These are phyloP conservation scores for Ichneumoninae sp. DNA, from an alignment of 2,888 invertebrate genomes.

Conservation along the genomic window DNA sequence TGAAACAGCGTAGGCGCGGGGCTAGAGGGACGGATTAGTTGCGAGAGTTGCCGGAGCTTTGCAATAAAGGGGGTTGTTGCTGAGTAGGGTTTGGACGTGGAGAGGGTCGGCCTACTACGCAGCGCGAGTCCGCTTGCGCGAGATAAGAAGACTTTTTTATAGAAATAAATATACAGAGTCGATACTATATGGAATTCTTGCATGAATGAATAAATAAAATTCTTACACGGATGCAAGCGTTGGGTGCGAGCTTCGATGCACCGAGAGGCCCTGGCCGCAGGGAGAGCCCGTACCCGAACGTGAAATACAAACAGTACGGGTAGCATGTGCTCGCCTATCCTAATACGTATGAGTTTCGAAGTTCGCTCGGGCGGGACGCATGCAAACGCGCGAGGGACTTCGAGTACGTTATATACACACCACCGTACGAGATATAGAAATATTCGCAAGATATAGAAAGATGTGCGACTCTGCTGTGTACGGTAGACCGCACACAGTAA, in stretches of 20 bases:
- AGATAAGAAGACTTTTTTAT: not conserved
- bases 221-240: not conserved
- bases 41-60: constrained; percentile 41
- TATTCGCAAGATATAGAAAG: too few relatives aligned
- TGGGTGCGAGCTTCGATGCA: not conserved
- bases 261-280: not conserved
- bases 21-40: constrained; percentile 28
- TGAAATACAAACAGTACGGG: not conserved
- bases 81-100: constrained; percentile 11
- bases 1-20: constrained; percentile 13
- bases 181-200: not conserved
- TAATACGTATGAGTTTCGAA: constrained; percentile 3
- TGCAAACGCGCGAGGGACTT: not conserved
- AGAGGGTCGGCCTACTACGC: constrained; percentile 25
- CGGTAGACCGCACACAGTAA: not conserved
- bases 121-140: constrained; percentile 21
- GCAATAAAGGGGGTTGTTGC: constrained; percentile 38
- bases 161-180: not conserved
- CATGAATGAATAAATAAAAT: not conserved
- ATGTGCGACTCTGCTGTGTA: not conserved
- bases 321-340: constrained; percentile 8
- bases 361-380: not conserved
- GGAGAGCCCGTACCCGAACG: constrained; percentile 8
- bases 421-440: not conserved
- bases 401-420: not conserved